Evolutionary conservation across 2,888 invertebrate species (phyloP).

Genomic region (Cheilosia pagana): DNA sequence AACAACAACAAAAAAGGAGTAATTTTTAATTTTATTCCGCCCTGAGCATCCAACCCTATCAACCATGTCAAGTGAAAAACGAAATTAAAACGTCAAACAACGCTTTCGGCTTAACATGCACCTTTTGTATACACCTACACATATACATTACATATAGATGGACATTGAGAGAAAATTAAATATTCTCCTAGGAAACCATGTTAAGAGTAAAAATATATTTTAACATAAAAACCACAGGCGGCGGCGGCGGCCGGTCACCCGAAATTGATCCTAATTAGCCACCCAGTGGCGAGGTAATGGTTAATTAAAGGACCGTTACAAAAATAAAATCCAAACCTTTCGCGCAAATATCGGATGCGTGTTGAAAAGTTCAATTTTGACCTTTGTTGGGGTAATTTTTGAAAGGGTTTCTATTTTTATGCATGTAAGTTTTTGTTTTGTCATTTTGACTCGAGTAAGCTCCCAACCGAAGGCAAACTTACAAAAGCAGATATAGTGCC

Average conservation of each 20-base stretch:
- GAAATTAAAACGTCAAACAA: slow-evolving; percentile 45
- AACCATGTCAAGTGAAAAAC: slow-evolving; percentile 53
- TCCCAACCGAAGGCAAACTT: no score
- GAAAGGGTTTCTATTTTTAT: neutral
- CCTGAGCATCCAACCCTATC: slow-evolving; percentile 27
- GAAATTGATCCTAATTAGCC: slow-evolving; percentile 51
- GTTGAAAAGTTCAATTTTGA: slow-evolving; percentile 4
- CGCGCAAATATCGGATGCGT: neutral
- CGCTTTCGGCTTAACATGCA: slow-evolving; percentile 30
- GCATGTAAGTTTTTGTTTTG: no score
- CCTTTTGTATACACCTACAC: slow-evolving; percentile 20
- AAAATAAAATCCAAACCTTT: slow-evolving; percentile 3
- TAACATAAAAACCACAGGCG: slow-evolving; percentile 11
- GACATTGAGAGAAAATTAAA: slow-evolving; percentile 6
- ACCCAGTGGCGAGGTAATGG: slow-evolving; percentile 41
- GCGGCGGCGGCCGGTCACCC: slow-evolving; percentile 30
- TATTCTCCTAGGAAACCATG: slow-evolving; percentile 2
- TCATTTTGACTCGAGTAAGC: no score
- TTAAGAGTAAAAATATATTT: slow-evolving; percentile 42
- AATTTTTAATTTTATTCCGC: slow-evolving; percentile 10
- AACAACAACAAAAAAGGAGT: slow-evolving; percentile 2
- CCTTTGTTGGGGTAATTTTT: neutral
- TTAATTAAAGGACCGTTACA: slow-evolving; percentile 20
- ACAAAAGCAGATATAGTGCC: no score
- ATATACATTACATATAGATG: neutral